Conservation (phyloP, 2,797 vertebrate genomes). For the Bryconaethiops microstoma region DNA sequence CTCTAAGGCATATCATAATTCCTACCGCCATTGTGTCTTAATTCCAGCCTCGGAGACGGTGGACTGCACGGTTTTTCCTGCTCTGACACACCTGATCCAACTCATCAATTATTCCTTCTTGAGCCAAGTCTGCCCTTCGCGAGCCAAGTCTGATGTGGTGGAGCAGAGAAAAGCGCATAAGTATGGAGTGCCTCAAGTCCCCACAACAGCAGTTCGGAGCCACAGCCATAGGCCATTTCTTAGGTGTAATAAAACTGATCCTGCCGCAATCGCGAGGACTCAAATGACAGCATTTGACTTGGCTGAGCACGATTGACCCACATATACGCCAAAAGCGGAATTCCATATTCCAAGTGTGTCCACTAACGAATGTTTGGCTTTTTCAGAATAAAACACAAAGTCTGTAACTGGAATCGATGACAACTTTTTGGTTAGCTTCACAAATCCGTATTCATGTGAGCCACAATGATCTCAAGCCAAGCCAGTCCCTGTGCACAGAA, state of each 20-base stretch:
- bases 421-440: conserved; percentile 6
- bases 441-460: conserved; percentile 10
- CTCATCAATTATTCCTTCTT: background rate
- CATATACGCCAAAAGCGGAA: background rate
- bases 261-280: background rate
- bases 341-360: conserved; percentile 1
- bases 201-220: background rate
- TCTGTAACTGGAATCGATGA: conserved; percentile 14
- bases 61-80: background rate
- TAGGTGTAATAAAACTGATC: background rate
- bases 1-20: background rate
- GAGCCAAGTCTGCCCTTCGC: background rate
- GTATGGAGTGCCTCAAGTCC: background rate
- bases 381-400: conserved; percentile 1
- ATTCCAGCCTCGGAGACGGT: background rate
- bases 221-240: background rate
- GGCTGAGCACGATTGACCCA: background rate
- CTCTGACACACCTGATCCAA: background rate
- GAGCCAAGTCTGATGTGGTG: background rate
- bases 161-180: background rate
- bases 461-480: conserved; percentile 6
- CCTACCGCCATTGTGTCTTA: background rate
- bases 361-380: conserved; percentile 5
- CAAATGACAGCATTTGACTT: background rate
- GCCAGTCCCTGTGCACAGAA: background rate